A percentile compares a stretch with the other conserved stretches of the same genome.
These are phyloP conservation scores for Scaptomyza flava DNA, from an alignment of 2,888 invertebrate species.

Conservation along the genomic window DNA sequence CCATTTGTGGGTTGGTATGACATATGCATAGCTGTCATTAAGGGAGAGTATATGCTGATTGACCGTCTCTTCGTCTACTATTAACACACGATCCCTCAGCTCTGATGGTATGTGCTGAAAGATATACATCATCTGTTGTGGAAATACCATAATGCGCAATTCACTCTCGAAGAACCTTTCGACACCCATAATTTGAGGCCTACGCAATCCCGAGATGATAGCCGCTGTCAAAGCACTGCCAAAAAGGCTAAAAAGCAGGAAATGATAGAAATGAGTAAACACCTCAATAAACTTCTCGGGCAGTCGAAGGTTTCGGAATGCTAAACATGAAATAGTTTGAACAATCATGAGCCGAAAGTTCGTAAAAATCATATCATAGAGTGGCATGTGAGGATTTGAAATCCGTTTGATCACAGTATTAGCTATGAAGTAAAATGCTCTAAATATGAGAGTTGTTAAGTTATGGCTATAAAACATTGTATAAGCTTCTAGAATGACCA, in stretches of 20 bases:
- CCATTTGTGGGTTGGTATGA: slow-evolving; percentile 13
- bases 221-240: too few relatives aligned
- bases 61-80: slow-evolving; percentile 9
- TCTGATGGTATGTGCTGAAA: slow-evolving; percentile 18
- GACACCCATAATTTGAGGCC: slow-evolving; percentile 18
- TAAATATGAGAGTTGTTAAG: background rate
- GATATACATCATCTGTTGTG: background rate
- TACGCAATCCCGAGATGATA: background rate
- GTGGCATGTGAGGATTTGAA: background rate
- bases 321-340: background rate
- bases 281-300: too few relatives aligned
- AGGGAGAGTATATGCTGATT: slow-evolving; percentile 10
- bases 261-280: too few relatives aligned
- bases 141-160: slow-evolving; percentile 20
- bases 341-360: background rate
- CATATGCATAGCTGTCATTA: slow-evolving; percentile 34
- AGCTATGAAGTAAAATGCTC: background rate
- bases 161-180: slow-evolving; percentile 21
- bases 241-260: too few relatives aligned
- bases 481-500: too few relatives aligned
- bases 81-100: slow-evolving; percentile 7
- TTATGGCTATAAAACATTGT: too few relatives aligned
- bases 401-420: slow-evolving; percentile 7
- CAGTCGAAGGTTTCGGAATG: background rate
- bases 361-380: background rate